Base-by-base conservation (phyloP, 2,888 invertebrate species). In the Agrotis puta region DNA sequence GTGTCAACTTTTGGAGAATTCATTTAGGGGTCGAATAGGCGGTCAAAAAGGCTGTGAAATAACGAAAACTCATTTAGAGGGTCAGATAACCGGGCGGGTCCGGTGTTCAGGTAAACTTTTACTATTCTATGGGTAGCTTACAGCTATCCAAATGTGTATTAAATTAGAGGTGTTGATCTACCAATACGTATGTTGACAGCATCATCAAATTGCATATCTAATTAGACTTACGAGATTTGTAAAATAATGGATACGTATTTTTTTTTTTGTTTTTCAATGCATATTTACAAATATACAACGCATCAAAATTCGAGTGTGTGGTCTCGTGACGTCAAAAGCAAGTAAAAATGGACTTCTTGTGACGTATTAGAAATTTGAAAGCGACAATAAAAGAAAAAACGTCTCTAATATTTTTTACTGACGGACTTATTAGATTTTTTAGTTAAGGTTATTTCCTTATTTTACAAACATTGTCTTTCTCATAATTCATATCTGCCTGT, bases 51-150 rank as follows among this genome's bases (percentile, higher is more conserved):
- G 71, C 56, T 80, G 71, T 77, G 61, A 76, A 77, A 85, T 85
- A 85, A 84, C 81, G 79, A 82, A 85, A 85, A 76, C 82, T 84
- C 85, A 84, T 85, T 85, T 85, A 76, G 79, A 77, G 77, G 86
- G 86, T 82, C 77, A 79, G 81, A 77, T 83, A 81, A 63, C 59
- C 54, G 73, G 81, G 73, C 67, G 67, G 74, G 78, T 70, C 68
- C 66, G 54, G 63, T 74, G 78, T 76, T 57, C 85, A 85, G 85
- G 83, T 85, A 76, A 64, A 64, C 66, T 58, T 62, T 61, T 64
- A 68, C 62, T 73, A 70, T 71, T 54, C 62, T 66, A 70, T 62
- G 53, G 56, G 18, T 53, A 18, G 7, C 22, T 63, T 47, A n/a
- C n/a, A n/a, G n/a, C n/a, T 24, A 24, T 27, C 16, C 27, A 67